A percentile compares a stretch with the other conserved stretches of the same genome.
These are phyloP conservation scores for Colletes latitarsis DNA, from an alignment of 1,140 invertebrate species.

Conservation along the genomic window DNA sequence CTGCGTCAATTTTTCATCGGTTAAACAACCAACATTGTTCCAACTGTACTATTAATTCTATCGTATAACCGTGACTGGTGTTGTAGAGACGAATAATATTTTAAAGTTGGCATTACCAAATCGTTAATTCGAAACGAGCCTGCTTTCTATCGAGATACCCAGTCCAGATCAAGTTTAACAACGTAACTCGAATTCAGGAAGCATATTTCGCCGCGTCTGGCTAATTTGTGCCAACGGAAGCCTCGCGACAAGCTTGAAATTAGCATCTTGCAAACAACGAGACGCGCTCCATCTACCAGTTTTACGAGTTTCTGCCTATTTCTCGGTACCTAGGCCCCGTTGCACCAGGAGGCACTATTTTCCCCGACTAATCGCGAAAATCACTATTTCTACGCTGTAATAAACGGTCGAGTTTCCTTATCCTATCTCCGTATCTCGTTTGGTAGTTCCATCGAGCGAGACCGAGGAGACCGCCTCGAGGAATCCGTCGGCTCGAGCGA, in stretches of 20 bases:
- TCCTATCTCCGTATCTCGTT: constrained; percentile 5
- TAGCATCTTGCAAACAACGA: constrained; percentile 11
- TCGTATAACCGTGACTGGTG: no score
- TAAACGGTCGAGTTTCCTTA: constrained; percentile 28
- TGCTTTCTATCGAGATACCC: no score
- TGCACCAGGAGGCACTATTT: not conserved
- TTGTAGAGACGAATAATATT: no score
- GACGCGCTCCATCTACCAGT: constrained; percentile 25
- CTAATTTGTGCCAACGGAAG: not conserved
- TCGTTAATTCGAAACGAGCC: no score
- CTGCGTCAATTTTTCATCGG: no score
- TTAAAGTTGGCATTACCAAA: no score
- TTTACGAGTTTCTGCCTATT: constrained; percentile 20
- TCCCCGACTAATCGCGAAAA: constrained; percentile 33
- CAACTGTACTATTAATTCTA: no score
- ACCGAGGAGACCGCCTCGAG: not conserved
- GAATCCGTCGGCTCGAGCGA: constrained; percentile 17
- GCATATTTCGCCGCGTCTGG: no score
- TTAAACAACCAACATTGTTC: no score
- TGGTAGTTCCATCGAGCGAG: not conserved
- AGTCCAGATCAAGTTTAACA: no score
- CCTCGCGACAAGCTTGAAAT: constrained; percentile 7
- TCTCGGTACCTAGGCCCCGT: not conserved
- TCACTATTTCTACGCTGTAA: constrained; percentile 25
- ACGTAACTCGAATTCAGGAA: no score